Evolutionary conservation across 2,888 invertebrate genomes (phyloP).

Genomic region (Coelopa pilipes): DNA sequence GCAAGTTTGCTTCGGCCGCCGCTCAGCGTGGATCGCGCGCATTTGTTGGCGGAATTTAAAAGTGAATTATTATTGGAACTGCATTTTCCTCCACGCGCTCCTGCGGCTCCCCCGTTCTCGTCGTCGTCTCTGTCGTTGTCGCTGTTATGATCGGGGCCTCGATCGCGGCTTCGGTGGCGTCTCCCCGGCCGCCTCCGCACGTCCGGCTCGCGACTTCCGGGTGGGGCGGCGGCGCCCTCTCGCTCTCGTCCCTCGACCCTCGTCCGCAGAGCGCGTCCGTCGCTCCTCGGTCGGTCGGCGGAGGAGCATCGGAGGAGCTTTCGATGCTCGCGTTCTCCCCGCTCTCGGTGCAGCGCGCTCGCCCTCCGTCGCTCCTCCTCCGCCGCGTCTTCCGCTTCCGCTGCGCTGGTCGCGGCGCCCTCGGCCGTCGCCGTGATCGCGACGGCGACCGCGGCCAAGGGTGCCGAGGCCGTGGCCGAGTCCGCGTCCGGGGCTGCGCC

Average conservation of each 20-base stretch:
- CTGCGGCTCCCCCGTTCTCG: background rate
- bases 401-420: background rate
- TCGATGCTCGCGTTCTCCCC: too few species aligned
- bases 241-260: too few species aligned
- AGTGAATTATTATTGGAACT: background rate
- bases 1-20: background rate
- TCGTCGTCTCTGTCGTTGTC: background rate
- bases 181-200: too few species aligned
- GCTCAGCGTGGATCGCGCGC: constrained; percentile 1
- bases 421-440: background rate
- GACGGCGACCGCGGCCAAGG: constrained; percentile 31
- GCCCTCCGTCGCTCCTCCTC: background rate
- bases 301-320: too few species aligned
- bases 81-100: background rate
- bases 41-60: constrained; percentile 1
- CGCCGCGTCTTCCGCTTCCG: constrained; percentile 22
- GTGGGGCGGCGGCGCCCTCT: too few species aligned
- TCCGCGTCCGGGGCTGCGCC: background rate
- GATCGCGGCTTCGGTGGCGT: background rate
- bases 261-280: too few species aligned
- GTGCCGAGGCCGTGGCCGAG: background rate
- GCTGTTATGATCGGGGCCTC: background rate
- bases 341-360: background rate
- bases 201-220: too few species aligned
- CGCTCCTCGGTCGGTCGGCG: too few species aligned